Evolutionary conservation across 2,888 invertebrate species (phyloP), one percentile per base, ranked within the genome.

Genomic region (Lapara coniferarum): DNA sequence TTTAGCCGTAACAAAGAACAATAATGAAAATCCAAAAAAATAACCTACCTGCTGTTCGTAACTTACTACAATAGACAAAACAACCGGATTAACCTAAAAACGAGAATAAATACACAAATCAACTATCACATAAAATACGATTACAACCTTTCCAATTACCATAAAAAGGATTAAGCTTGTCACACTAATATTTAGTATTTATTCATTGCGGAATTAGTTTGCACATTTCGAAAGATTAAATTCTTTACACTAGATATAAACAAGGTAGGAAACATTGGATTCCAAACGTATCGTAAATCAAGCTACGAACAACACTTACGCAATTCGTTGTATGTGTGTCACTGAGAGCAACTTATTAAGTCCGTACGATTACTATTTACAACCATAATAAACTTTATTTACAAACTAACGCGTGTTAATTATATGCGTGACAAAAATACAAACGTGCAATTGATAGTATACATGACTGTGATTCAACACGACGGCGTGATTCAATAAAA

Each of bases 401-500:
- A 63, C 55, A 55, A 55, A 55, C 59, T 69, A 19, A 63, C 68
- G 52, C 63, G 16, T 53, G 53, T 69, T 63, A 63, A 44, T 69
- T 52, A 63, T 63, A 53, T 52, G 53, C 53, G 52, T 69, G 68
- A 25, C 25, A 53, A 14, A 16, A 69, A 59, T 69, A 63, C 19
- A 69, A 69, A 63, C 37, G 46, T 63, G 19, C 16, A 58, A 16
- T 68, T 68, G 59, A 68, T 59, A 49, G 13, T 19, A 13, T 37
- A 37, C 37, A 37, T 37, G 37, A 37, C 37, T 37, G 37, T 37
- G 37, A 37, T 37, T 37, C 37, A 37, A 37, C 37, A 37, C 5
- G 37, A 37, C 37, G 8, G 37, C 37, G 70, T 71, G 73, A 73
- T 58, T 72, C 72, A 74, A 73, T 71, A 46, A 71, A 72, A 75